phyloP scores from a whole-genome alignment of 2,888 invertebrate genomes.

The Acleris emargana region DNA sequence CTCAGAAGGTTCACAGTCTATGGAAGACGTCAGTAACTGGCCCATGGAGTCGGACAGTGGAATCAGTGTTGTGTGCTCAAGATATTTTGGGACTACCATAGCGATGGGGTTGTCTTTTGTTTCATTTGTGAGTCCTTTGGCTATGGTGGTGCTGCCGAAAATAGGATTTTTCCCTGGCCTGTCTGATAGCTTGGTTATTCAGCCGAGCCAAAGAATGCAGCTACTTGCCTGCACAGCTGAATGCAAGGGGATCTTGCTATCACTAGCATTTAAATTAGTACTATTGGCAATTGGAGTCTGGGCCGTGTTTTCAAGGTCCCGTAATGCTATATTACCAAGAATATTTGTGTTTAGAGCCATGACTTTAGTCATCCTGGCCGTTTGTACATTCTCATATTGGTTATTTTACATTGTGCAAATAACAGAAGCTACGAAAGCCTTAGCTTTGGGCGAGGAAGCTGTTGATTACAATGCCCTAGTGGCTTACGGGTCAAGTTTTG shows the following conservation, averaged over 20 bases:
- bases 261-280: slow-evolving; percentile 95
- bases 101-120: slow-evolving; percentile 91
- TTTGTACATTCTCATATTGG: slow-evolving; percentile 98
- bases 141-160: slow-evolving; percentile 97
- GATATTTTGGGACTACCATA: slow-evolving; percentile 92
- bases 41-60: slow-evolving; percentile 89
- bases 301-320: slow-evolving; percentile 94
- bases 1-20: slow-evolving; percentile 96
- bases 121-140: slow-evolving; percentile 95
- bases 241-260: slow-evolving; percentile 96
- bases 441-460: slow-evolving; percentile 90
- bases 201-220: slow-evolving; percentile 87
- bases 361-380: slow-evolving; percentile 93
- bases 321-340: slow-evolving; percentile 94
- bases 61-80: slow-evolving; percentile 89
- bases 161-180: slow-evolving; percentile 92
- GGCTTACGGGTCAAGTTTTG: slow-evolving; percentile 95
- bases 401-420: slow-evolving; percentile 97
- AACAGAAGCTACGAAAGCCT: slow-evolving; percentile 91
- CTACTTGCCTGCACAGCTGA: slow-evolving; percentile 94
- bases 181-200: slow-evolving; percentile 87
- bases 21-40: slow-evolving; percentile 95
- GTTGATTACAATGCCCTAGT: slow-evolving; percentile 95
- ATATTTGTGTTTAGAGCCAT: slow-evolving; percentile 95
- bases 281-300: slow-evolving; percentile 95